Evolutionary conservation across 92 coral and sea anemone species (phyloP).

Genomic region (Parazoanthus swiftii): DNA sequence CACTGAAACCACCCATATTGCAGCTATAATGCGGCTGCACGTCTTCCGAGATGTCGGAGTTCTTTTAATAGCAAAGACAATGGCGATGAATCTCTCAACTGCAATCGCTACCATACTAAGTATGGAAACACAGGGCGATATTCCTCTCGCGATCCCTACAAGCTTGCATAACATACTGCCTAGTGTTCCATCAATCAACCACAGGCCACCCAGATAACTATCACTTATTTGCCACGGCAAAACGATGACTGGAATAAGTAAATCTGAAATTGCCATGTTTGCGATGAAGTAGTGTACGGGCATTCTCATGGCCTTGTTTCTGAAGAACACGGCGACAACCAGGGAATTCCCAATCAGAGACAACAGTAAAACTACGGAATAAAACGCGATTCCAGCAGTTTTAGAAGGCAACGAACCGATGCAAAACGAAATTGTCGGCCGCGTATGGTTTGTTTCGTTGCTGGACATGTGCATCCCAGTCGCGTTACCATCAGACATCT

Average conservation of each 20-base stretch:
- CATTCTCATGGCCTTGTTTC: conserved; percentile 1
- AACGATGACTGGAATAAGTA: conserved; percentile 27
- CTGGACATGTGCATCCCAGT: neutral
- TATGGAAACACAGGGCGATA: conserved; percentile 28
- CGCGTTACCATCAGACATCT: neutral
- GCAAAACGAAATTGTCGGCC: neutral
- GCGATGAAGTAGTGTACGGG: conserved; percentile 38
- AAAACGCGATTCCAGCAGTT: conserved; percentile 2
- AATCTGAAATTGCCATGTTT: conserved; percentile 38
- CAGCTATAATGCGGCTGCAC: neutral
- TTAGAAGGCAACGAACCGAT: conserved; percentile 17
- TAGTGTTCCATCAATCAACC: conserved; percentile 17
- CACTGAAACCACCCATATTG: conserved; percentile 18
- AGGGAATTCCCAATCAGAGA: conserved; percentile 9
- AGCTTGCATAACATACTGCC: conserved; percentile 26
- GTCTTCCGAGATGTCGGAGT: conserved; percentile 6
- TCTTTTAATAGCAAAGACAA: conserved; percentile 24
- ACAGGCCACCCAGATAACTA: neutral
- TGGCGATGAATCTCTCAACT: conserved; percentile 31
- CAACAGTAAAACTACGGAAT: neutral
- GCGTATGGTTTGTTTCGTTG: neutral
- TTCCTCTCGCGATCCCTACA: conserved; percentile 31
- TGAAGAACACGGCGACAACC: conserved; percentile 16
- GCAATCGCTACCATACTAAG: conserved; percentile 36
- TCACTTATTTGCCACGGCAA: conserved; percentile 38